These are phyloP conservation scores for Crossaster papposus DNA, from an alignment of 53 echinoderm and acorn worm species.

Conservation along the genomic window DNA sequence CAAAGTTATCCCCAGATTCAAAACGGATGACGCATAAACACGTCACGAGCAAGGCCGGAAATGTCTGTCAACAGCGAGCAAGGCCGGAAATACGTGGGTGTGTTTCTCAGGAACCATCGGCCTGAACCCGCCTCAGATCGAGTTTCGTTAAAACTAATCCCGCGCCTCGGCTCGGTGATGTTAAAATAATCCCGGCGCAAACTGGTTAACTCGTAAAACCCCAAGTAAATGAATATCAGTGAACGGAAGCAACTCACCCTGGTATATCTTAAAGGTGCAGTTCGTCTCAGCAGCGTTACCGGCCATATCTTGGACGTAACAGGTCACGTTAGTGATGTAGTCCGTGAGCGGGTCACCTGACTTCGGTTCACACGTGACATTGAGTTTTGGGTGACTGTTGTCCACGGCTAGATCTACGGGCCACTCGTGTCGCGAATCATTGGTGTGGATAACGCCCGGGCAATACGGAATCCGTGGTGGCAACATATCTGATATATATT, in stretches of 20 bases:
- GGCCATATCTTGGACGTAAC: conserved; percentile 15
- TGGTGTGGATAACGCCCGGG: conserved; percentile 39
- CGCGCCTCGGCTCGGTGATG: no score
- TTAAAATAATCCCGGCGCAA: no score
- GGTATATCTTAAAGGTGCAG: conserved; percentile 30
- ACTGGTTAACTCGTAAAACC: no score
- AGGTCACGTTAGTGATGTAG: conserved; percentile 12
- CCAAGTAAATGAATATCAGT: background rate
- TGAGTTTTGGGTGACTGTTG: conserved; percentile 22
- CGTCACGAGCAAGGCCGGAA: no score
- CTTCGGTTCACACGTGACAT: conserved; percentile 18
- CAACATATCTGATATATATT: conserved; percentile 11
- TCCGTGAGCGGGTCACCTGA: conserved; percentile 22
- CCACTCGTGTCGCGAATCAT: background rate
- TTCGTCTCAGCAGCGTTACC: conserved; percentile 17
- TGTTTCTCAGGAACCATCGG: no score
- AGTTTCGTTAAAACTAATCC: no score
- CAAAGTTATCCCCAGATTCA: no score
- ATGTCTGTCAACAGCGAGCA: no score
- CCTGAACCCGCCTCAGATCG: no score
- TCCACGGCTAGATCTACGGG: conserved; percentile 18
- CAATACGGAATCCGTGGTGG: conserved; percentile 34
- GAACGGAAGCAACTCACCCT: background rate
- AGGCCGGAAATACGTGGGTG: no score
- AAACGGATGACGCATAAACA: no score